These are phyloP conservation scores for Tenthredo mesomela DNA, from an alignment of 2,888 invertebrate species.

Conservation along the genomic window DNA sequence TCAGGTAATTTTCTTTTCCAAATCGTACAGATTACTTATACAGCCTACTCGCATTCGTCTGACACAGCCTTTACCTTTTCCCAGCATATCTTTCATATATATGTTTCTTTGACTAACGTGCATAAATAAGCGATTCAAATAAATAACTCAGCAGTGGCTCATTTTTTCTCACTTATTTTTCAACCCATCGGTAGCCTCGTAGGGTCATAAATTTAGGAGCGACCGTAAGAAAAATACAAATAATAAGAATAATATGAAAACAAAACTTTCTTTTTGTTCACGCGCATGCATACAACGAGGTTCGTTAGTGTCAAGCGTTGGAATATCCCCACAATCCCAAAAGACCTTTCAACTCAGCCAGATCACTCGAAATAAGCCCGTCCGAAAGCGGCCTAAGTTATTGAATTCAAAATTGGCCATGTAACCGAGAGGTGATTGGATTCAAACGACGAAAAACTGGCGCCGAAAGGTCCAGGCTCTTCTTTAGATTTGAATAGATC, in stretches of 20 bases:
- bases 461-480: constrained; percentile 31
- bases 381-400: constrained; percentile 25
- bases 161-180: constrained; percentile 37
- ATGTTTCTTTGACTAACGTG: constrained; percentile 32
- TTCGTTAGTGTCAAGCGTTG: constrained; percentile 21
- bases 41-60: constrained; percentile 17
- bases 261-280: constrained; percentile 36
- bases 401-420: constrained; percentile 46
- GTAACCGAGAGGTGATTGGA: constrained; percentile 33
- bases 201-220: constrained; percentile 37
- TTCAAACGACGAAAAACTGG: constrained; percentile 34
- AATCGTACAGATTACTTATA: background rate
- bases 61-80: constrained; percentile 19
- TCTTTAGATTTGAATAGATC: constrained; percentile 38
- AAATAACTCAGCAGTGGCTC: constrained; percentile 36
- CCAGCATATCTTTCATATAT: constrained; percentile 11
- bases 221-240: constrained; percentile 33
- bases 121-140: constrained; percentile 45
- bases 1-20: background rate
- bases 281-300: background rate
- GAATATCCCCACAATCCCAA: constrained; percentile 1
- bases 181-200: constrained; percentile 37
- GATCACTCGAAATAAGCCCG: constrained; percentile 17
- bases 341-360: constrained; percentile 20
- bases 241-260: constrained; percentile 10